These are phyloP conservation scores for Sclerurus mexicanus DNA, from an alignment of 2,113 vertebrate genomes.

Conservation along the genomic window DNA sequence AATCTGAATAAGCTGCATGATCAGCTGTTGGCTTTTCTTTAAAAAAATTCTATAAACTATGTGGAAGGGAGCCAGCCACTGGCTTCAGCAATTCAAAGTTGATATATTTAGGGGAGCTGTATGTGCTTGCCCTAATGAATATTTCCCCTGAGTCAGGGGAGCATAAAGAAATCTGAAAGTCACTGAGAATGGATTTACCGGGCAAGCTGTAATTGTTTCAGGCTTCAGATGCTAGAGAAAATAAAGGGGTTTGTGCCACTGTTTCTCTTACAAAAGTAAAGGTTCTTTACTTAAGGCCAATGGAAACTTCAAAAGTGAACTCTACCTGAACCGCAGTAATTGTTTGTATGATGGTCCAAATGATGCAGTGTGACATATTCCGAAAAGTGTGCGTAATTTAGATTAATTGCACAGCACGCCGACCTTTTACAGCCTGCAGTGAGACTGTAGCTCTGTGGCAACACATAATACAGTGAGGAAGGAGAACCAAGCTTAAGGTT, in stretches of 20 bases:
- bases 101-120: constrained; percentile 10
- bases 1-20: background rate
- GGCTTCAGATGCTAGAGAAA: background rate
- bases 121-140: background rate
- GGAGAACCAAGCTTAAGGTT: background rate
- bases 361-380: background rate
- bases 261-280: background rate
- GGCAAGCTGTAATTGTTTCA: constrained; percentile 60
- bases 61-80: background rate
- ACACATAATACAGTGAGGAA: background rate
- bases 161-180: constrained; percentile 38
- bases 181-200: constrained; percentile 2
- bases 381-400: background rate
- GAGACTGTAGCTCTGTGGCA: background rate
- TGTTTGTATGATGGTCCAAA: background rate
- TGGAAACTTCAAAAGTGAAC: constrained; percentile 5
- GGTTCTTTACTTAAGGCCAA: background rate
- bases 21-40: background rate
- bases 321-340: constrained; percentile 18
- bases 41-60: background rate
- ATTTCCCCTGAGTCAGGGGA: constrained; percentile 25
- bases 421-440: background rate
- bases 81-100: background rate
- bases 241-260: background rate
- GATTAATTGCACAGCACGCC: constrained; percentile 35